Conservation (phyloP, 2,113 vertebrate genomes). For the Sorex fumeus region DNA sequence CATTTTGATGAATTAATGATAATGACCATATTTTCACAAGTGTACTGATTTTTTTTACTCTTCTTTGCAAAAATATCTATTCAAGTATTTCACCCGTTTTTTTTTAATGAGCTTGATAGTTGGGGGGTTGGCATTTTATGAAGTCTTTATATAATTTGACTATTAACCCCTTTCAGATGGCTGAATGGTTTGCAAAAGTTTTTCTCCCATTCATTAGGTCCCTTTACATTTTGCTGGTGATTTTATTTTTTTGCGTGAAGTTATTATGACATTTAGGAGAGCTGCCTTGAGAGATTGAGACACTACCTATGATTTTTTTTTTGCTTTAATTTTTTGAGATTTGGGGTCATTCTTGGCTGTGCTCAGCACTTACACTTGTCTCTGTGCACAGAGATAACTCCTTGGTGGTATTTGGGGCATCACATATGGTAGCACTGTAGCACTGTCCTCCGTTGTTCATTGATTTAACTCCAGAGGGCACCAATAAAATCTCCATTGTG, state of each 20-base stretch:
- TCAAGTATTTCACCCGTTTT: neutral
- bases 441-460: no score
- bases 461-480: no score
- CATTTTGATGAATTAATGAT: neutral
- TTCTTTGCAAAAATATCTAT: neutral
- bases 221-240: neutral
- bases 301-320: constrained; percentile 19
- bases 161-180: neutral
- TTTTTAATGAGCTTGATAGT: neutral
- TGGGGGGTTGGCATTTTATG: neutral
- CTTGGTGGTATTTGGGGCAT: no score
- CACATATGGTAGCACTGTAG: no score
- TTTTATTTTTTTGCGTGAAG: neutral
- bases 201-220: neutral
- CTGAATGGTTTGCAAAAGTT: neutral
- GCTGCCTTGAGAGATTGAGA: neutral
- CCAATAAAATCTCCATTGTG: no score
- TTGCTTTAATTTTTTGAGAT: neutral
- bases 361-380: no score
- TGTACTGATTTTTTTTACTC: neutral
- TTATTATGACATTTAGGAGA: neutral
- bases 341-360: no score
- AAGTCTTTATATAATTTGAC: neutral
- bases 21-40: neutral
- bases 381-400: no score